Conservation (phyloP, 2,113 vertebrate species). For the Pyrgilauda ruficollis region DNA sequence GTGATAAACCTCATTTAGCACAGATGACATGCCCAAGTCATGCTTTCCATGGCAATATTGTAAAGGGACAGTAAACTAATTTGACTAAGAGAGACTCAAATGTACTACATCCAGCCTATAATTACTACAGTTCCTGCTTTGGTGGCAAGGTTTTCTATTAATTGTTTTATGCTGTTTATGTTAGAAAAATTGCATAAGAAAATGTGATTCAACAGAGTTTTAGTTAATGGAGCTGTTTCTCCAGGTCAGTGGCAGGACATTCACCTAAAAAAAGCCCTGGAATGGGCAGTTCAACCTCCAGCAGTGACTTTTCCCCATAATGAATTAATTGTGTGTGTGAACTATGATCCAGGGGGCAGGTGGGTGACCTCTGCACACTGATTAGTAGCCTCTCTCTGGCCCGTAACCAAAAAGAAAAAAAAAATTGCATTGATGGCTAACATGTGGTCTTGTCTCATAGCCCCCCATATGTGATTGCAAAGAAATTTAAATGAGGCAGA, state of each 20-base stretch:
- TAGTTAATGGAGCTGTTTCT: slow-evolving; percentile 73
- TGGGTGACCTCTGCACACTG: slow-evolving; percentile 81
- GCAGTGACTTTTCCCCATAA: slow-evolving; percentile 77
- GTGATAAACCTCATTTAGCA: slow-evolving; percentile 31
- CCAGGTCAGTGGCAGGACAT: slow-evolving; percentile 82
- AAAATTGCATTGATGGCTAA: slow-evolving; percentile 76
- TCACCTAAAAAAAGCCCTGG: slow-evolving; percentile 65
- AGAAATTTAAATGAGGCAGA: slow-evolving; percentile 49
- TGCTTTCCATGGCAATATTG: not conserved
- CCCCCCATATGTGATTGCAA: slow-evolving; percentile 19
- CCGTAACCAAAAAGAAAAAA: slow-evolving; percentile 74
- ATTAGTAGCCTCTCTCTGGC: slow-evolving; percentile 81
- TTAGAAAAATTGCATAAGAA: slow-evolving; percentile 55
- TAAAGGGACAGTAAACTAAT: not conserved
- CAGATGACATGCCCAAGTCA: not conserved
- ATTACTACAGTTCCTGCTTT: not conserved
- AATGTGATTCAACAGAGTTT: slow-evolving; percentile 70
- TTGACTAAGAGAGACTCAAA: not conserved
- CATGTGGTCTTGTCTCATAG: slow-evolving; percentile 75
- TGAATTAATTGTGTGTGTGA: slow-evolving; percentile 87
- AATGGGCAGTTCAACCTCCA: slow-evolving; percentile 76
- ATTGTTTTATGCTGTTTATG: not conserved
- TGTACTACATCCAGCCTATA: not conserved
- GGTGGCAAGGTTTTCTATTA: not conserved
- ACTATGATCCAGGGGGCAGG: slow-evolving; percentile 83